phyloP scores from a whole-genome alignment of 2,797 vertebrate species.

The Lepidocolaptes lacrymiger region DNA sequence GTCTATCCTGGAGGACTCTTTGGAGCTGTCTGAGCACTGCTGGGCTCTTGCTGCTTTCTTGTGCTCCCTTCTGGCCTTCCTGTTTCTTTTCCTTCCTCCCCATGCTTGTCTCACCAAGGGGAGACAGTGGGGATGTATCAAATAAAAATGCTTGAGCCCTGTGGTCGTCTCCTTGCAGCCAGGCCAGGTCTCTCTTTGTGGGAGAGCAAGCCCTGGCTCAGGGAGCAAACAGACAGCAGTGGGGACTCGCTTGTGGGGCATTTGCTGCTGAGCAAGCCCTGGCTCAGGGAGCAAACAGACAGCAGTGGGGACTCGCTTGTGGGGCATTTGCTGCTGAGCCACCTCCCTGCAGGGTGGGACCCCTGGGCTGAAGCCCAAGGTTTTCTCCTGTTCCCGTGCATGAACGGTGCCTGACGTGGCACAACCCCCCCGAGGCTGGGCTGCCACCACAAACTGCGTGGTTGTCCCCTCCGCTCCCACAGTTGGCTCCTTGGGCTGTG shows the following conservation, averaged over 20 bases:
- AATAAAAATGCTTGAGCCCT: background rate
- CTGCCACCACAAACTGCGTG: background rate
- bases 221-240: background rate
- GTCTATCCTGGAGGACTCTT: background rate
- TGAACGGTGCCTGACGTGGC: background rate
- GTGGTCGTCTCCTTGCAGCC: background rate
- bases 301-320: accelerated
- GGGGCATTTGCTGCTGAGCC: background rate
- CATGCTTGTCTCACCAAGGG: background rate
- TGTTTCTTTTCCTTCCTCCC: background rate
- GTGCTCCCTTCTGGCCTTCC: background rate
- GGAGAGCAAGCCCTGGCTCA: background rate
- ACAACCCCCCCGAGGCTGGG: background rate
- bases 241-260: accelerated
- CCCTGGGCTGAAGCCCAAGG: background rate
- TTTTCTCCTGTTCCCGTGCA: accelerated
- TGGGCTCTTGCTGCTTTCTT: background rate
- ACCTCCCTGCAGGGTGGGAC: background rate
- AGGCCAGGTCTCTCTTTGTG: background rate
- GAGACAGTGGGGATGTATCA: background rate
- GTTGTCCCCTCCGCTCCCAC: background rate
- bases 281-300: background rate
- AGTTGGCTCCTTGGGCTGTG: background rate
- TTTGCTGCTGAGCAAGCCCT: background rate
- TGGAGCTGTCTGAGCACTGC: background rate